These are phyloP conservation scores for Luidia sarsii DNA, from an alignment of 53 echinoderm and acorn worm species.

Conservation along the genomic window DNA sequence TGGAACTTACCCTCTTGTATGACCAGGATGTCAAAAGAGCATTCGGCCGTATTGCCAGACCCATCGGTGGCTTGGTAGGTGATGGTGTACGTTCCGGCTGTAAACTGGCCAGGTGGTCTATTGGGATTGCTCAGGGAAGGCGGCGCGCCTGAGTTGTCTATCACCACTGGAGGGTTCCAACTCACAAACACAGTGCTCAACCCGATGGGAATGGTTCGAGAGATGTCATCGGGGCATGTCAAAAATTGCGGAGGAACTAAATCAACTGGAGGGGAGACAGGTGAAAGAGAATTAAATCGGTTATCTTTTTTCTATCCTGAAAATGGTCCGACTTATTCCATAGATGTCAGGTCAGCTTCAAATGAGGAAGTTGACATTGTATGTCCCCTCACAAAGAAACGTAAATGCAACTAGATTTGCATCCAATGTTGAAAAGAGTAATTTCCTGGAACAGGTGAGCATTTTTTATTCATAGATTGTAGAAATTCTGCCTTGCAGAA, in stretches of 20 bases:
- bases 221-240: conserved; percentile 28
- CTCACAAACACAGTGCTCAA: neutral
- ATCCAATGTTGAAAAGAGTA: no score
- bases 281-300: neutral
- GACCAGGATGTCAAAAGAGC: neutral
- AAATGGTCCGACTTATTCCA: no score
- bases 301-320: no score
- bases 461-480: no score
- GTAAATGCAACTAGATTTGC: no score
- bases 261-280: conserved; percentile 6
- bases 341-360: no score
- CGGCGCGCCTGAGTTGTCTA: conserved; percentile 6
- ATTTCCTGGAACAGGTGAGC: no score
- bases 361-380: no score
- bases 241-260: conserved; percentile 20
- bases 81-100: neutral
- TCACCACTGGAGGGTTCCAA: conserved; percentile 13
- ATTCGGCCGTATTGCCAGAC: neutral
- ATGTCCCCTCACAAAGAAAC: no score
- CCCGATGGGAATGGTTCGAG: conserved; percentile 8
- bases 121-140: neutral
- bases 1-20: conserved; percentile 7
- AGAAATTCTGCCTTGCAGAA: no score
- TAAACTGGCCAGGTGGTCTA: neutral
- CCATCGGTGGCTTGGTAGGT: conserved; percentile 12